Conservation (phyloP, 2,113 vertebrate genomes). For the Peucedramus taeniatus region DNA sequence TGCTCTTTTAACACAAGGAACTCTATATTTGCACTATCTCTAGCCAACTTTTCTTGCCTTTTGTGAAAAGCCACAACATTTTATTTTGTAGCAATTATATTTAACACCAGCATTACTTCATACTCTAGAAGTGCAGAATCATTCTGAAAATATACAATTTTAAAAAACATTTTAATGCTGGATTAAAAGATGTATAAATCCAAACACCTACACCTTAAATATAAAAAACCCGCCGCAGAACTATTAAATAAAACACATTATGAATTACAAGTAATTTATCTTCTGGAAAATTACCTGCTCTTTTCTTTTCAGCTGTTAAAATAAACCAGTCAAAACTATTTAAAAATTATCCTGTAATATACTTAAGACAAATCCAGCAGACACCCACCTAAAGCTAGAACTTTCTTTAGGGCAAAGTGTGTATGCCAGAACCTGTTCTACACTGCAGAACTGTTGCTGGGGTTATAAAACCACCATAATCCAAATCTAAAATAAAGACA, state of each 20-base stretch:
- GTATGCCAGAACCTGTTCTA: constrained; percentile 12
- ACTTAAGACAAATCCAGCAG: background rate
- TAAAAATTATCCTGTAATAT: background rate
- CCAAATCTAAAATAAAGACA: background rate
- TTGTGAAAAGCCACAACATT: background rate
- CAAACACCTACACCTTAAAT: background rate
- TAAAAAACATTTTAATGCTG: background rate
- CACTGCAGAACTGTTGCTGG: constrained; percentile 24
- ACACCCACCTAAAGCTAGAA: constrained; percentile 44
- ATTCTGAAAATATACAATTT: background rate
- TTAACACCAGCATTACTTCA: background rate
- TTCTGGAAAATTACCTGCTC: background rate
- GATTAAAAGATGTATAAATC: background rate
- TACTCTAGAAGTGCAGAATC: background rate
- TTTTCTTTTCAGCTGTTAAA: background rate
- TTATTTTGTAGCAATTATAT: background rate
- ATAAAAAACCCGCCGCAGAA: background rate
- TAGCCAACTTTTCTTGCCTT: background rate
- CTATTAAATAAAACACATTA: background rate
- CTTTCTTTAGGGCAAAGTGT: constrained; percentile 51
- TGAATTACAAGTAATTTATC: background rate
- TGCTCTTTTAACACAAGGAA: background rate
- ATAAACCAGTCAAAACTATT: background rate
- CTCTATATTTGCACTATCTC: background rate
- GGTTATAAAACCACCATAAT: constrained; percentile 30